A percentile compares a stretch with the other conserved stretches of the same genome.
These are phyloP conservation scores for Dusona sp. DNA, from an alignment of 2,888 invertebrate genomes.

Conservation along the genomic window DNA sequence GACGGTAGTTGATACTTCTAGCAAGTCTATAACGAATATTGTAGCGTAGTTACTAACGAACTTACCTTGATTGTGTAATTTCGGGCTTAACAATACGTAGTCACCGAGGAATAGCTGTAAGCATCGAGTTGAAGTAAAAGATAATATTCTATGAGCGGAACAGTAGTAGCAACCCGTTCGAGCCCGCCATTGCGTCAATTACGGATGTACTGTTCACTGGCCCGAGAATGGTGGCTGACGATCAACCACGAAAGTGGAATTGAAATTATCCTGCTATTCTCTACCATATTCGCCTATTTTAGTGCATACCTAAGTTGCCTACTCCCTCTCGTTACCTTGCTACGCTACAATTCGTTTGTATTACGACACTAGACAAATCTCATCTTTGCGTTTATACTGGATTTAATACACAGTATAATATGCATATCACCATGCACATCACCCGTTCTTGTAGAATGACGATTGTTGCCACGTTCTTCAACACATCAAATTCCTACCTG, in stretches of 20 bases:
- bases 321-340: constrained; percentile 3
- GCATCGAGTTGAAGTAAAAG: constrained; percentile 4
- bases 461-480: constrained; percentile 42
- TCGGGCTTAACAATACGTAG: constrained; percentile 15
- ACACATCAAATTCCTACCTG: constrained; percentile 22
- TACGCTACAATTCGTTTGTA: constrained; percentile 2
- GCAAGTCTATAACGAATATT: constrained; percentile 13
- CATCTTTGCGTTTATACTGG: constrained; percentile 52
- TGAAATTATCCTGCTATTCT: constrained; percentile 65
- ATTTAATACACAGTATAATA: constrained; percentile 25
- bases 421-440: background rate
- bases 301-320: constrained; percentile 13
- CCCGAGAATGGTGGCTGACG: constrained; percentile 17
- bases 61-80: background rate
- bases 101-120: constrained; percentile 45
- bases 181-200: constrained; percentile 47
- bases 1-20: background rate
- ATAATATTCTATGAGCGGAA: constrained; percentile 24
- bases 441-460: constrained; percentile 8
- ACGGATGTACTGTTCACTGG: constrained; percentile 48
- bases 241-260: constrained; percentile 46
- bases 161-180: background rate
- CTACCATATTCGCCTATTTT: constrained; percentile 26
- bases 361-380: constrained; percentile 48
- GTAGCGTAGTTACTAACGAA: background rate